Evolutionary conservation across 2,113 vertebrate genomes (phyloP).

Genomic region (Cynopterus brachyotis): DNA sequence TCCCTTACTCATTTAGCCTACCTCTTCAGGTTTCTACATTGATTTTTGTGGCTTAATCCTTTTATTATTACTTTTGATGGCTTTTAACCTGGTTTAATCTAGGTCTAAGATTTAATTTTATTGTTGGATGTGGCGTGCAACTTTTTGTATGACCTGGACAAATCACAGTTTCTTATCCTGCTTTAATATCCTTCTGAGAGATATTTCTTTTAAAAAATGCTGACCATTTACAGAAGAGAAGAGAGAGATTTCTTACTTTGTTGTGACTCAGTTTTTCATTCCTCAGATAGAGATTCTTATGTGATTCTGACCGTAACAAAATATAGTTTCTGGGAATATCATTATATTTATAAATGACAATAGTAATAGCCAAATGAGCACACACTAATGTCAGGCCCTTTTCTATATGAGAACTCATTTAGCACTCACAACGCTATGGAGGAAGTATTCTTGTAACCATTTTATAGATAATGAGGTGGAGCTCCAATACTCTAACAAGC

Average conservation of each 20-base stretch:
- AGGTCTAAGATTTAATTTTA: neutral
- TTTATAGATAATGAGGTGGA: neutral
- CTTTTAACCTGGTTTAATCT: neutral
- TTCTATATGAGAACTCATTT: neutral
- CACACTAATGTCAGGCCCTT: neutral
- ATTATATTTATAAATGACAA: neutral
- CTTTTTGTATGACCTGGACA: neutral
- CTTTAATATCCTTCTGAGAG: neutral
- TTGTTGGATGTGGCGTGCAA: neutral
- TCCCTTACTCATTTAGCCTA: neutral
- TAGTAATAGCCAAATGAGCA: neutral
- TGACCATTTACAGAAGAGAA: neutral
- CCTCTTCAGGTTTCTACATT: neutral
- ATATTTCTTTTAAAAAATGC: conserved; percentile 16
- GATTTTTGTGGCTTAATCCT: conserved; percentile 21
- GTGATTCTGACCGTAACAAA: neutral
- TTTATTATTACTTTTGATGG: neutral
- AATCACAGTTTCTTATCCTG: neutral
- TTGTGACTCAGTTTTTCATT: neutral
- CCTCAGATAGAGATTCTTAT: neutral
- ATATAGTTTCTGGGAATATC: neutral
- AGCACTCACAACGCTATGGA: neutral
- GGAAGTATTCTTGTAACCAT: neutral
- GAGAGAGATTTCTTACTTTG: neutral
- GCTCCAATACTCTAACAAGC: neutral